A percentile compares a stretch with the other conserved stretches of the same genome.
Evolutionary conservation across 2,113 vertebrate species (phyloP).

Genomic region (Zeus faber): DNA sequence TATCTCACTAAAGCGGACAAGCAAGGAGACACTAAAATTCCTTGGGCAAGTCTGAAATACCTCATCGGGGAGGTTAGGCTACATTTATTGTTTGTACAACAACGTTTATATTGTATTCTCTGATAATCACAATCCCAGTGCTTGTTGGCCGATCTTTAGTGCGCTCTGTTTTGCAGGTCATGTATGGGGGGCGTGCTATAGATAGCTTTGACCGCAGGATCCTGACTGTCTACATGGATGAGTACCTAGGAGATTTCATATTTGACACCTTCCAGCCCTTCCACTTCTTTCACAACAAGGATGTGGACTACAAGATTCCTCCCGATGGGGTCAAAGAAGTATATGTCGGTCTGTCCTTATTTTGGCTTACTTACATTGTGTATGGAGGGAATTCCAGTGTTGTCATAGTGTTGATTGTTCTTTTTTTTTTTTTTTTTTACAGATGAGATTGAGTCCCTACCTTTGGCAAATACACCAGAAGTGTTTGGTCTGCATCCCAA

Average conservation of each 20-base stretch:
- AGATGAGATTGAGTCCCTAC: conserved; percentile 88
- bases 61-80: conserved; percentile 90
- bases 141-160: background rate
- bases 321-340: conserved; percentile 69
- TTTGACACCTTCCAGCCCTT: conserved; percentile 89
- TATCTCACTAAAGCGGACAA: conserved; percentile 87
- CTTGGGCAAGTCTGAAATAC: conserved; percentile 94
- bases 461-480: conserved; percentile 85
- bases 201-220: conserved; percentile 95
- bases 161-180: conserved; percentile 77
- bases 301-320: conserved; percentile 88
- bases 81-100: background rate
- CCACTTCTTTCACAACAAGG: conserved; percentile 83
- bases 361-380: background rate
- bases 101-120: background rate
- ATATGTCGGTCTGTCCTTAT: conserved; percentile 82
- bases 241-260: conserved; percentile 93
- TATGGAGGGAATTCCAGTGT: background rate
- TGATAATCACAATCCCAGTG: background rate
- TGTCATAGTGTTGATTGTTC: background rate
- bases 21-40: conserved; percentile 82
- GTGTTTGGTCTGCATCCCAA: conserved; percentile 91
- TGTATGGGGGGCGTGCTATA: conserved; percentile 90
- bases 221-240: conserved; percentile 91
- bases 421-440: conserved; percentile 18